phyloP scores from a whole-genome alignment of 2,113 vertebrate species.

The Ginglymostoma cirratum region DNA sequence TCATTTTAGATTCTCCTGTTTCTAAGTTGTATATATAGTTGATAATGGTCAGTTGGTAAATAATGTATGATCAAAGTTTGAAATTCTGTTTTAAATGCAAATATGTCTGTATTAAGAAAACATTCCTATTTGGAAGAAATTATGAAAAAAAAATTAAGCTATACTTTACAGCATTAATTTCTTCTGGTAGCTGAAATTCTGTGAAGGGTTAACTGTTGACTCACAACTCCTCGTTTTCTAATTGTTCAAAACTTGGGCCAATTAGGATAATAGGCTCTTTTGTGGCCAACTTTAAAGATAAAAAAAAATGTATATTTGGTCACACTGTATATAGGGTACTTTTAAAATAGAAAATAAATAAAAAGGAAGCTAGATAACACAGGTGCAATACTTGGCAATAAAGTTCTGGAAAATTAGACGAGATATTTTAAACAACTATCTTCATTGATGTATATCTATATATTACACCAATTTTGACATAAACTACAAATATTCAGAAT shows the following conservation, averaged over 20 bases:
- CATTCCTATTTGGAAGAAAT: conserved; percentile 45
- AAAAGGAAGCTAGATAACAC: not conserved
- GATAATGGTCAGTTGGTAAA: not conserved
- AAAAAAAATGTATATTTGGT: conserved; percentile 22
- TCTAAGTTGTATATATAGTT: not conserved
- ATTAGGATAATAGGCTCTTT: conserved; percentile 94
- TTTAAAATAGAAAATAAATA: not conserved
- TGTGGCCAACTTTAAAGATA: conserved; percentile 68
- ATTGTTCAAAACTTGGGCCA: conserved; percentile 82
- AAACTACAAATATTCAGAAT: not conserved
- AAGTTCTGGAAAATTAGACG: not conserved
- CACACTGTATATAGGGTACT: not conserved
- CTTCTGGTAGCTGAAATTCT: not conserved
- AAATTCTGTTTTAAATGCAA: not conserved
- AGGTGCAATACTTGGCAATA: not conserved
- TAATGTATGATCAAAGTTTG: not conserved
- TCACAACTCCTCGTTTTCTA: conserved; percentile 74
- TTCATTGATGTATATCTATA: not conserved
- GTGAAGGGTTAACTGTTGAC: conserved; percentile 20
- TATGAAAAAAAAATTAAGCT: conserved; percentile 42
- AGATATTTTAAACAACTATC: not conserved
- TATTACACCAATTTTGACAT: not conserved
- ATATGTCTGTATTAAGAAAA: conserved; percentile 45
- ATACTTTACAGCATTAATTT: conserved; percentile 38
- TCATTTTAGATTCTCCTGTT: not conserved